Percentiles rank a stretch among this genome's conserved stretches.
phyloP scores from a whole-genome alignment of 2,888 invertebrate genomes.

The Coelinius sp. region DNA sequence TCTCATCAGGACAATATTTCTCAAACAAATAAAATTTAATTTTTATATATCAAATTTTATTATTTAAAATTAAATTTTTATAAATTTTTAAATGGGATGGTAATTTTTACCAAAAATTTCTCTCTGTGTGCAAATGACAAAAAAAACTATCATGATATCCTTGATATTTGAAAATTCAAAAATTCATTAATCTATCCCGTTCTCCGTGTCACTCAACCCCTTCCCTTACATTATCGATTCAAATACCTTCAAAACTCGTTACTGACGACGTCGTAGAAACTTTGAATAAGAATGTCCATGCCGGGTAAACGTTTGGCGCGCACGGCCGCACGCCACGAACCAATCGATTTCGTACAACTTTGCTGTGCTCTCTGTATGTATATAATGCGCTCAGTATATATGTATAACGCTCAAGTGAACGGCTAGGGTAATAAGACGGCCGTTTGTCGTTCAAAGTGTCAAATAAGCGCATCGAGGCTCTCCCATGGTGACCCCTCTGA shows the following conservation, averaged over 20 bases:
- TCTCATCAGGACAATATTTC: too few species aligned
- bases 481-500: slow-evolving; percentile 42
- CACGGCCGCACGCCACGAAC: slow-evolving; percentile 29
- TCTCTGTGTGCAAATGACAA: too few species aligned
- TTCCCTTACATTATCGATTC: slow-evolving; percentile 38
- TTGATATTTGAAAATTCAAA: neutral
- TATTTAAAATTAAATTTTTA: too few species aligned
- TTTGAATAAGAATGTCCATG: slow-evolving; percentile 51
- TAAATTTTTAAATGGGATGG: too few species aligned
- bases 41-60: too few species aligned
- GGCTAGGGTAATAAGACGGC: slow-evolving; percentile 65
- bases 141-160: too few species aligned
- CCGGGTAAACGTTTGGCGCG: slow-evolving; percentile 40
- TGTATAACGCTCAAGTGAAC: slow-evolving; percentile 6
- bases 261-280: slow-evolving; percentile 44
- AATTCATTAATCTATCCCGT: neutral
- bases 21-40: too few species aligned
- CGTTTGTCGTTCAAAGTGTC: slow-evolving; percentile 67
- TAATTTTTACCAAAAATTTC: too few species aligned
- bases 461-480: slow-evolving; percentile 64
- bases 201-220: neutral
- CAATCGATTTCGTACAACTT: slow-evolving; percentile 35
- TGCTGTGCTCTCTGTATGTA: slow-evolving; percentile 13
- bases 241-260: slow-evolving; percentile 52
- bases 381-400: slow-evolving; percentile 18